Evolutionary conservation across 2,888 invertebrate species (phyloP).

Genomic region (Drosophila limbata): DNA sequence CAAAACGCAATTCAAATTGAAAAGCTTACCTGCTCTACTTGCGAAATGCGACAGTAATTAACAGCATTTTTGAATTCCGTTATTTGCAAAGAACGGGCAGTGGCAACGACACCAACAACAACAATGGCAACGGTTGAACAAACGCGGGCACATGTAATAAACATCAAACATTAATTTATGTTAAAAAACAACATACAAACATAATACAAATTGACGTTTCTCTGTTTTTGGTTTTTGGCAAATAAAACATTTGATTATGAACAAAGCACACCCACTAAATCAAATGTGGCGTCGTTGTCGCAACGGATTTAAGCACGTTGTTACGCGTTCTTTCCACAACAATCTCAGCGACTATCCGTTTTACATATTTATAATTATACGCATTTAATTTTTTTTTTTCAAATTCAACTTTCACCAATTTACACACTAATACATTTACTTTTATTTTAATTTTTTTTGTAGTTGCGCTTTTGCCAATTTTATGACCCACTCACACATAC

Average conservation of each 20-base stretch:
- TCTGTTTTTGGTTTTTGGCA: slow-evolving; percentile 3
- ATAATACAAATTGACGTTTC: slow-evolving; percentile 8
- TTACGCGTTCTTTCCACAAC: slow-evolving; percentile 11
- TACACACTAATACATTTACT: slow-evolving; percentile 45
- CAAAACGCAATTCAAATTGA: slow-evolving; percentile 28
- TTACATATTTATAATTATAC: slow-evolving; percentile 11
- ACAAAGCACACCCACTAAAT: slow-evolving; percentile 7
- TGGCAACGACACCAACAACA: background rate
- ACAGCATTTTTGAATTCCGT: slow-evolving; percentile 48
- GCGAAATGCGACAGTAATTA: slow-evolving; percentile 18
- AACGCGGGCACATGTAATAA: slow-evolving; percentile 61
- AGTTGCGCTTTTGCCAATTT: slow-evolving; percentile 62
- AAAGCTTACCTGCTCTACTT: slow-evolving; percentile 52
- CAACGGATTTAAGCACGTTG: slow-evolving; percentile 10
- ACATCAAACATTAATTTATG: slow-evolving; percentile 51
- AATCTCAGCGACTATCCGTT: slow-evolving; percentile 10
- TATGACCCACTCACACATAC: slow-evolving; percentile 45
- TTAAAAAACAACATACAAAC: slow-evolving; percentile 22
- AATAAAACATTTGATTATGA: slow-evolving; percentile 18
- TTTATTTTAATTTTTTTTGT: slow-evolving; percentile 22
- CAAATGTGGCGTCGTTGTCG: slow-evolving; percentile 17
- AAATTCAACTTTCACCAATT: slow-evolving; percentile 55
- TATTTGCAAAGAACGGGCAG: slow-evolving; percentile 27
- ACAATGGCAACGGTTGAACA: slow-evolving; percentile 3
- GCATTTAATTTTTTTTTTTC: slow-evolving; percentile 8